phyloP scores from a whole-genome alignment of 2,888 invertebrate species.

The Stegophylla sp. region DNA sequence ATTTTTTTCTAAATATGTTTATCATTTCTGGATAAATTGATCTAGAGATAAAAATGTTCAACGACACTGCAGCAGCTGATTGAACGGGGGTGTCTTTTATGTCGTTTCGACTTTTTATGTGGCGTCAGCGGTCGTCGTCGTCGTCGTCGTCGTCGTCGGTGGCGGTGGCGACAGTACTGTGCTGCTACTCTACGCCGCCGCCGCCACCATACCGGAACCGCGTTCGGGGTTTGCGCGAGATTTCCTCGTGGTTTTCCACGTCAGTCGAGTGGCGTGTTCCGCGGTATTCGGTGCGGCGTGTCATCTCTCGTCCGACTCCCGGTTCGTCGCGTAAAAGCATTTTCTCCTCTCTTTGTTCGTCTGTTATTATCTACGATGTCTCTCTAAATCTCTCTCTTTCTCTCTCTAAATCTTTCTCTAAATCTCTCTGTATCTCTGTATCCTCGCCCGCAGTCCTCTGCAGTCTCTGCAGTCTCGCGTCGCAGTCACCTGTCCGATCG shows the following conservation, averaged over 20 bases:
- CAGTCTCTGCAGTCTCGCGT: too few relatives aligned
- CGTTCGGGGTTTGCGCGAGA: constrained; percentile 16
- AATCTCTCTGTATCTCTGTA: neutral
- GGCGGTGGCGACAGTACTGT: neutral
- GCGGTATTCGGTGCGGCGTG: constrained; percentile 20
- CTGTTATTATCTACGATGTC: neutral
- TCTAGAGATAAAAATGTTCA: too few relatives aligned
- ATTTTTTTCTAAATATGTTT: too few relatives aligned
- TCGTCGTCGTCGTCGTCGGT: too few relatives aligned
- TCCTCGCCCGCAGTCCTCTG: too few relatives aligned
- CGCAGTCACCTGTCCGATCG: too few relatives aligned
- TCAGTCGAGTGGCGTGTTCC: constrained; percentile 55
- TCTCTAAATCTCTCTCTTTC: neutral
- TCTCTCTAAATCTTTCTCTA: neutral
- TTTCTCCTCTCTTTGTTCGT: neutral
- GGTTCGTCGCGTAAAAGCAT: neutral
- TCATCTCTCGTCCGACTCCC: neutral
- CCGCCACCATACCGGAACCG: neutral
- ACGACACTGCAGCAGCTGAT: too few relatives aligned
- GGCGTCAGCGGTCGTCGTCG: too few relatives aligned
- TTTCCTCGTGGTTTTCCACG: constrained; percentile 48
- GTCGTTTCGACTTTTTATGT: too few relatives aligned
- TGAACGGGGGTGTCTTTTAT: too few relatives aligned
- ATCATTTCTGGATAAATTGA: too few relatives aligned
- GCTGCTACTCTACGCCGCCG: neutral